Percentiles rank a stretch among this genome's conserved stretches.
These are phyloP conservation scores for Xiphorhynchus elegans DNA, from an alignment of 2,113 vertebrate species.

Conservation along the genomic window DNA sequence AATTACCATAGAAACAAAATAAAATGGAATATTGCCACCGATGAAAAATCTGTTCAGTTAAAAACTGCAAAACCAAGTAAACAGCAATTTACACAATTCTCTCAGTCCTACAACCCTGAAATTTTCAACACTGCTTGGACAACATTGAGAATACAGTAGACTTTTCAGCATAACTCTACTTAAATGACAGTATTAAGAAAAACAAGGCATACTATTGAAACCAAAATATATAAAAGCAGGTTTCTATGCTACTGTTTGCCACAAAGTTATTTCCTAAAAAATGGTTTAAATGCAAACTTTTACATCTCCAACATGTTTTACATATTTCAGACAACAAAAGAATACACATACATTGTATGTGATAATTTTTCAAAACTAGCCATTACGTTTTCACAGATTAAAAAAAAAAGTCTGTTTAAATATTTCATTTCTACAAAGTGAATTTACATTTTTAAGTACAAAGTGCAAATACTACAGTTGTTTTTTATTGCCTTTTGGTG, in stretches of 20 bases:
- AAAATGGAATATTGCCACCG: conserved; percentile 61
- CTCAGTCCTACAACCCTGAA: conserved; percentile 52
- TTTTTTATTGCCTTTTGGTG: conserved; percentile 85
- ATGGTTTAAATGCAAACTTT: conserved; percentile 78
- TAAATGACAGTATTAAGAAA: conserved; percentile 51
- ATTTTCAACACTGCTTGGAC: conserved; percentile 50
- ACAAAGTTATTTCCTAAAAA: background rate
- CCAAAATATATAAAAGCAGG: conserved; percentile 55
- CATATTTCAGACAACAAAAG: conserved; percentile 78
- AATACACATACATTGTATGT: conserved; percentile 96
- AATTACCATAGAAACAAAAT: conserved; percentile 23
- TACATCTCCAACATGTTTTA: conserved; percentile 79
- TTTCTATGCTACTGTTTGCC: conserved; percentile 39
- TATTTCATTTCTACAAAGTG: conserved; percentile 96
- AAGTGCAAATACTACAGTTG: conserved; percentile 98
- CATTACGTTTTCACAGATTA: conserved; percentile 89
- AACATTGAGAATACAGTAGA: conserved; percentile 51
- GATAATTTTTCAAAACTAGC: conserved; percentile 82
- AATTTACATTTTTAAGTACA: conserved; percentile 99
- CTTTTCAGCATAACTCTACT: conserved; percentile 18
- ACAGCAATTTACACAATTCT: conserved; percentile 6
- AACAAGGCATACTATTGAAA: conserved; percentile 27
- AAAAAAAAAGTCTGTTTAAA: conserved; percentile 89
- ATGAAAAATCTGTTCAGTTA: conserved; percentile 65
- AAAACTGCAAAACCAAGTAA: conserved; percentile 31